These are phyloP conservation scores for Leuctra nigra DNA, from an alignment of 2,888 invertebrate species.

Conservation along the genomic window DNA sequence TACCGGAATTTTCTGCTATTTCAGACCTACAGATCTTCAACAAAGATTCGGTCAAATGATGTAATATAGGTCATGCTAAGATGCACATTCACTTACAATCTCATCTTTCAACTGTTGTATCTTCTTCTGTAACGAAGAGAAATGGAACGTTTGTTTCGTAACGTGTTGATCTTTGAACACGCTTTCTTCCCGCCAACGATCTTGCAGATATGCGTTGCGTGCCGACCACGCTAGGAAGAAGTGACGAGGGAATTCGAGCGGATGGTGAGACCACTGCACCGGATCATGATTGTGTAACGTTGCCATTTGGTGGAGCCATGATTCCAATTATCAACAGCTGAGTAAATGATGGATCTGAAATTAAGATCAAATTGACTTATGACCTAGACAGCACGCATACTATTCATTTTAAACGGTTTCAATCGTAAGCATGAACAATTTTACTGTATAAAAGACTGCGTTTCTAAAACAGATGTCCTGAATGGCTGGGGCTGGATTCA, in stretches of 20 bases:
- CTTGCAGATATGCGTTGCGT: constrained; percentile 7
- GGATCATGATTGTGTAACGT: neutral
- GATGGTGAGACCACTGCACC: constrained; percentile 2
- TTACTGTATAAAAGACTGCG: too few species aligned
- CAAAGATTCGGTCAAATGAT: too few species aligned
- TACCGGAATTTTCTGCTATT: too few species aligned
- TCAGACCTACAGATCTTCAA: too few species aligned
- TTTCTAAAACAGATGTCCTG: too few species aligned
- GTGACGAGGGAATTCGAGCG: constrained; percentile 12
- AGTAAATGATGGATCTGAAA: too few species aligned
- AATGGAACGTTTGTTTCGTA: neutral
- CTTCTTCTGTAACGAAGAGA: constrained; percentile 17
- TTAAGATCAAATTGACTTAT: too few species aligned
- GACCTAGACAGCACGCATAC: too few species aligned
- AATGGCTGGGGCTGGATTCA: too few species aligned
- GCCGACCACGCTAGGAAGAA: constrained; percentile 18
- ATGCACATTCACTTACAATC: constrained; percentile 24
- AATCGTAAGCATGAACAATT: too few species aligned
- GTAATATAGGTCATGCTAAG: too few species aligned
- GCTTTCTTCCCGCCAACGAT: constrained; percentile 6
- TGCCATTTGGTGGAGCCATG: constrained; percentile 5
- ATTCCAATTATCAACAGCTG: neutral
- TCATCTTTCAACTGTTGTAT: constrained; percentile 23
- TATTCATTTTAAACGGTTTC: too few species aligned
- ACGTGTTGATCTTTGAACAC: neutral